These are phyloP conservation scores for Araneus ventricosus DNA, from an alignment of 1,140 invertebrate species.

Conservation along the genomic window DNA sequence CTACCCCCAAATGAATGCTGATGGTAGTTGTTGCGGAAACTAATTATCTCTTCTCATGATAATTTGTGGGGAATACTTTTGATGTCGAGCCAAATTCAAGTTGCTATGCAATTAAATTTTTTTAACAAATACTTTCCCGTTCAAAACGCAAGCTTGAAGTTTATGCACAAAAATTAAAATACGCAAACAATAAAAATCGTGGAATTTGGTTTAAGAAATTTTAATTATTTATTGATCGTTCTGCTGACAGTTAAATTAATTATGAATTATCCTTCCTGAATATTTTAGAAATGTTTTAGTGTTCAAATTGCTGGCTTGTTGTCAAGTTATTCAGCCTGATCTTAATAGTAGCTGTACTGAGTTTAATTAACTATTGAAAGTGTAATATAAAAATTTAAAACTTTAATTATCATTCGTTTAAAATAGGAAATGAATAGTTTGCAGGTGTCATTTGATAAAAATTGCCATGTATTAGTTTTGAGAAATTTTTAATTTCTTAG, in stretches of 20 bases:
- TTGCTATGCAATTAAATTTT: constrained; percentile 27
- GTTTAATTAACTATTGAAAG: too few relatives aligned
- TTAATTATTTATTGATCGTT: neutral
- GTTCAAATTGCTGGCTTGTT: too few relatives aligned
- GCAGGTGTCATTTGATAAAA: too few relatives aligned
- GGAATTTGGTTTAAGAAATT: neutral
- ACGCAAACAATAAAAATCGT: neutral
- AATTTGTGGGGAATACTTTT: constrained; percentile 21
- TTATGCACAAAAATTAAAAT: neutral
- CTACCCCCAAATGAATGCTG: constrained; percentile 8
- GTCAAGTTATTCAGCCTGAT: too few relatives aligned
- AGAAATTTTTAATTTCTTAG: too few relatives aligned
- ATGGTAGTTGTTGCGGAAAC: constrained; percentile 33
- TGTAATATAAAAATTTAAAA: too few relatives aligned
- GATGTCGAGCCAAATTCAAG: neutral
- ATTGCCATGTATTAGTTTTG: too few relatives aligned
- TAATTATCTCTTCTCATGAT: constrained; percentile 37
- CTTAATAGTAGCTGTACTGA: too few relatives aligned
- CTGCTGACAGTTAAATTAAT: neutral
- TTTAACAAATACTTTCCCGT: neutral
- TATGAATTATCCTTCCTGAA: neutral
- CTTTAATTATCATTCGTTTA: too few relatives aligned
- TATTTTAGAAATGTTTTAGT: neutral
- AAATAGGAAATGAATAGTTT: too few relatives aligned
- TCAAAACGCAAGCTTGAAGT: neutral